Conservation (phyloP, 2,888 invertebrate genomes). For the Spisula solida region DNA sequence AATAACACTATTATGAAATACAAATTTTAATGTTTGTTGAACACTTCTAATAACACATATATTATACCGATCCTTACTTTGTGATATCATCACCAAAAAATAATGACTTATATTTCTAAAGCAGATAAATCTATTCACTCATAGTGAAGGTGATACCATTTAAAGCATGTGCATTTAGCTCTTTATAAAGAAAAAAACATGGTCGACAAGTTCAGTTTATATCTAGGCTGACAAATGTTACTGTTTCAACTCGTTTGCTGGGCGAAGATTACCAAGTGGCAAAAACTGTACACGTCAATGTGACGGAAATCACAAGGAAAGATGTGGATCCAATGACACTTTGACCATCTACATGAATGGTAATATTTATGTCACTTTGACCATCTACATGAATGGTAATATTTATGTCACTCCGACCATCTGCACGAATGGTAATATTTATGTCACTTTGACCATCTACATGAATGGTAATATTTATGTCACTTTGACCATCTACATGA, state of each 20-base stretch:
- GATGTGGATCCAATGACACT: constrained; percentile 8
- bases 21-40: too few species aligned
- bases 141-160: too few species aligned
- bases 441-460: constrained; percentile 12
- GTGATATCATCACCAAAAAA: too few species aligned
- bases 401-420: background rate
- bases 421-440: constrained; percentile 32
- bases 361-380: constrained; percentile 1
- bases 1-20: too few species aligned
- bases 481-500: constrained; percentile 26
- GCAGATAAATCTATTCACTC: too few species aligned
- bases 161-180: too few species aligned
- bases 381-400: constrained; percentile 36
- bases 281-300: background rate
- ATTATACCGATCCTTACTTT: too few species aligned
- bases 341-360: constrained; percentile 45
- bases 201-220: too few species aligned
- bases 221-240: constrained; percentile 31
- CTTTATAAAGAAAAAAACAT: too few species aligned
- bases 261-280: background rate
- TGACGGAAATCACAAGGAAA: constrained; percentile 2
- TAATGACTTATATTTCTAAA: too few species aligned
- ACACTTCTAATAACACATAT: too few species aligned
- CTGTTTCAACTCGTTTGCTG: constrained; percentile 10
- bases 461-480: constrained; percentile 30